phyloP scores from a whole-genome alignment of 2,888 invertebrate species.

The Hedya salicella region DNA sequence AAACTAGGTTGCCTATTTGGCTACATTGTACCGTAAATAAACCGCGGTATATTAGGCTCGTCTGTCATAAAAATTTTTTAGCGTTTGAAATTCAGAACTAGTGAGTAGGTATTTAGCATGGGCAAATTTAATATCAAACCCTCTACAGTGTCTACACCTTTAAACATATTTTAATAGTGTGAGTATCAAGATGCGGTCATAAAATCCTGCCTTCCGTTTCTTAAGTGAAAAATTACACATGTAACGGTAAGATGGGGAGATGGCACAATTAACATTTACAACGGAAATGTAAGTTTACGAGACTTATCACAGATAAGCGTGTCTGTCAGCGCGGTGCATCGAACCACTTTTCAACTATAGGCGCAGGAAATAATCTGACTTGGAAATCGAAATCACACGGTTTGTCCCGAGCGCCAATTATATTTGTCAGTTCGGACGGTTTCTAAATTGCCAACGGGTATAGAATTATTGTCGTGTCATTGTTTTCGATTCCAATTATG shows the following conservation, averaged over 20 bases:
- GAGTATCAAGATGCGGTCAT: conserved; percentile 1
- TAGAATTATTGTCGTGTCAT: conserved; percentile 42
- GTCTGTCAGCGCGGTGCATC: conserved; percentile 8
- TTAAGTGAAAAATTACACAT: conserved; percentile 14
- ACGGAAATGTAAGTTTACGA: conserved; percentile 32
- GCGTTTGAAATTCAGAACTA: neutral
- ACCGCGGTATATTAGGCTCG: neutral
- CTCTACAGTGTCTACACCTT: no score
- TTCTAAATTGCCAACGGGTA: conserved; percentile 35
- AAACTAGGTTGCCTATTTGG: conserved; percentile 21
- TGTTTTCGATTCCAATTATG: conserved; percentile 42
- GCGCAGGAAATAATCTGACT: conserved; percentile 39
- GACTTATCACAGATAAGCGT: conserved; percentile 20
- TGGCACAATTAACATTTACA: conserved; percentile 21
- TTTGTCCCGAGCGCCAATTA: conserved; percentile 38
- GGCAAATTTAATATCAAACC: neutral
- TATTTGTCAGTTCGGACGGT: conserved; percentile 37
- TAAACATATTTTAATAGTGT: neutral
- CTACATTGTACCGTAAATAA: conserved; percentile 5
- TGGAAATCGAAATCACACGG: conserved; percentile 39
- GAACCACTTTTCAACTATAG: conserved; percentile 17
- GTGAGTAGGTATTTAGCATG: neutral
- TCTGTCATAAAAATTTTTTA: neutral
- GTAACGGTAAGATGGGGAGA: conserved; percentile 27
- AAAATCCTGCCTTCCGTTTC: neutral